Conservation (phyloP, 2,888 invertebrate species). For the Eurytoma adleriae region DNA sequence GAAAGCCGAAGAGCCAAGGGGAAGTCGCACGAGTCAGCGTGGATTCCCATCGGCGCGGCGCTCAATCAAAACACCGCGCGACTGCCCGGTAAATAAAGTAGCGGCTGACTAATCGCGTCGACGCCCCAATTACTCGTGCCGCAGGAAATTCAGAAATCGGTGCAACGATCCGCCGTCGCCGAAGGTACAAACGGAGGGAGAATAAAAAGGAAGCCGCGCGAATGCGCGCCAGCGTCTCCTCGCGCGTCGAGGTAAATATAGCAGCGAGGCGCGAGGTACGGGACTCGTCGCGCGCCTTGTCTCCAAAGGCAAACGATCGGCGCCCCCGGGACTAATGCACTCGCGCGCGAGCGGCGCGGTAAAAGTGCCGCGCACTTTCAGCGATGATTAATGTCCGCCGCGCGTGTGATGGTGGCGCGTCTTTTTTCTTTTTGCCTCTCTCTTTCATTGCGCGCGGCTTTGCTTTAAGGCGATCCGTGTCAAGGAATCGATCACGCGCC, state of each 20-base stretch:
- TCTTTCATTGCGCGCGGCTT: not conserved
- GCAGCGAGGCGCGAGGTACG: slow-evolving; percentile 5
- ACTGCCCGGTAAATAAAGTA: slow-evolving; percentile 22
- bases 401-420: not conserved
- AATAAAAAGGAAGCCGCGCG: not conserved
- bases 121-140: slow-evolving; percentile 33
- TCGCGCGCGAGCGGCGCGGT: not conserved
- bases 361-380: not conserved
- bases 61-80: slow-evolving; percentile 24
- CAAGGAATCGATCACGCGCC: slow-evolving; percentile 33
- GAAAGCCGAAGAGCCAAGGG: no score
- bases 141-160: slow-evolving; percentile 10
- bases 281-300: slow-evolving; percentile 4
- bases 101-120: slow-evolving; percentile 36
- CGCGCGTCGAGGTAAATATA: slow-evolving; percentile 43
- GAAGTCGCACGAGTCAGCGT: no score
- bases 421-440: not conserved
- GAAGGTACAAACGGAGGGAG: not conserved
- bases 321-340: slow-evolving; percentile 5
- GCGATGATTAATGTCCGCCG: not conserved
- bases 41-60: not conserved
- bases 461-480: slow-evolving; percentile 37
- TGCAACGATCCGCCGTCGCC: not conserved
- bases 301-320: slow-evolving; percentile 42
- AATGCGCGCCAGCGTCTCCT: slow-evolving; percentile 16